Percentiles rank a stretch among this genome's conserved stretches.
These are phyloP conservation scores for Saccostrea echinata DNA, from an alignment of 1,140 invertebrate species.

Conservation along the genomic window DNA sequence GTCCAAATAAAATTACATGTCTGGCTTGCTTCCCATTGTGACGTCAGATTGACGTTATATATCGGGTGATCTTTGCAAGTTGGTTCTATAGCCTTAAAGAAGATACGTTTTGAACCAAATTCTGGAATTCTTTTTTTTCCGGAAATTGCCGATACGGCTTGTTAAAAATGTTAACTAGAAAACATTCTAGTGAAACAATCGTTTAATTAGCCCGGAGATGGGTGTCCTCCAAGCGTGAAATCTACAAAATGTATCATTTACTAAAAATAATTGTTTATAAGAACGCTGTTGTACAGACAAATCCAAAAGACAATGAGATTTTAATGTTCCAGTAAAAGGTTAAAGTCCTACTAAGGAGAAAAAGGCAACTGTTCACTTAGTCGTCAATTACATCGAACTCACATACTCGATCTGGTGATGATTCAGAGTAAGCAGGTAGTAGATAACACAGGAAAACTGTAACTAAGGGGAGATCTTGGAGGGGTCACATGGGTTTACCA, in stretches of 20 bases:
- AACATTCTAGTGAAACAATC: neutral
- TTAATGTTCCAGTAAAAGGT: neutral
- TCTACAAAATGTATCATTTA: neutral
- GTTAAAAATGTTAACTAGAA: neutral
- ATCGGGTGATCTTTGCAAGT: neutral
- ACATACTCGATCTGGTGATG: too few relatives aligned
- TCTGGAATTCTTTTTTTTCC: neutral
- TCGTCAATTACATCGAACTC: too few relatives aligned
- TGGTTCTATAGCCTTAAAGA: neutral
- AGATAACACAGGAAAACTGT: too few relatives aligned
- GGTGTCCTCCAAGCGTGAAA: neutral
- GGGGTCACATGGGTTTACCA: too few relatives aligned
- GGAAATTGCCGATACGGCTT: constrained; percentile 9
- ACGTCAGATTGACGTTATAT: neutral
- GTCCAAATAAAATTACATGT: neutral
- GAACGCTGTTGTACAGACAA: neutral
- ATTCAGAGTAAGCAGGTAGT: too few relatives aligned
- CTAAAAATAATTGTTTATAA: neutral
- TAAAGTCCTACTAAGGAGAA: too few relatives aligned
- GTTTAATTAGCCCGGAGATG: neutral
- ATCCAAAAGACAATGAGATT: neutral
- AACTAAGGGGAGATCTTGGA: too few relatives aligned
- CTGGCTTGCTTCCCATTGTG: neutral
- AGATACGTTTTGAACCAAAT: neutral
- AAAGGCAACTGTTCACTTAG: too few relatives aligned